A percentile compares a stretch with the other conserved stretches of the same genome.
These are phyloP conservation scores for Urosaurus nigricauda DNA, from an alignment of 2,797 vertebrate species.

Conservation along the genomic window DNA sequence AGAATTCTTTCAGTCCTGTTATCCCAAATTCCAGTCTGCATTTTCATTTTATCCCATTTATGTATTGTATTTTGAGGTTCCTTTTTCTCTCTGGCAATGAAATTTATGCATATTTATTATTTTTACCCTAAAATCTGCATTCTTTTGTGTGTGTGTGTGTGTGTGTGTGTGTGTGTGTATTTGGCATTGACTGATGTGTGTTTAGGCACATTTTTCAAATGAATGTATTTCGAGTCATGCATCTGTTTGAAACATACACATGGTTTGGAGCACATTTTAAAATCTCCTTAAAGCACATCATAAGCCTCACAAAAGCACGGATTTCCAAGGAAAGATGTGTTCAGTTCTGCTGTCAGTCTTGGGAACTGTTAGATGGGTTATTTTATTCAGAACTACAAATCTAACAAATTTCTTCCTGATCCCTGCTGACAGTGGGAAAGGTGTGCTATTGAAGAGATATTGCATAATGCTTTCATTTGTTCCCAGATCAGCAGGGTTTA, in stretches of 20 bases:
- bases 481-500: neutral
- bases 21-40: too few species aligned
- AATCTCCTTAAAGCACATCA: neutral
- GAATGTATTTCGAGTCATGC: neutral
- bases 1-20: too few species aligned
- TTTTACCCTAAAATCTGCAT: neutral
- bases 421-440: neutral
- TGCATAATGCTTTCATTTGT: neutral
- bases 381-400: neutral
- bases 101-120: neutral
- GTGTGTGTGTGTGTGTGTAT: neutral
- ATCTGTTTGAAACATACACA: neutral
- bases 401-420: neutral
- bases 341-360: neutral
- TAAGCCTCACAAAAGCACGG: neutral
- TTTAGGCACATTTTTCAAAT: neutral
- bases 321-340: neutral
- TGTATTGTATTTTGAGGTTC: neutral
- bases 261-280: neutral
- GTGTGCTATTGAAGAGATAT: neutral
- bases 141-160: neutral
- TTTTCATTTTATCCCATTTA: too few species aligned
- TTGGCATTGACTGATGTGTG: neutral
- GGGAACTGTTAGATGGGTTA: neutral
- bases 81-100: neutral